phyloP scores from a whole-genome alignment of 2,113 vertebrate species.

The Cyanoderma ruficeps region DNA sequence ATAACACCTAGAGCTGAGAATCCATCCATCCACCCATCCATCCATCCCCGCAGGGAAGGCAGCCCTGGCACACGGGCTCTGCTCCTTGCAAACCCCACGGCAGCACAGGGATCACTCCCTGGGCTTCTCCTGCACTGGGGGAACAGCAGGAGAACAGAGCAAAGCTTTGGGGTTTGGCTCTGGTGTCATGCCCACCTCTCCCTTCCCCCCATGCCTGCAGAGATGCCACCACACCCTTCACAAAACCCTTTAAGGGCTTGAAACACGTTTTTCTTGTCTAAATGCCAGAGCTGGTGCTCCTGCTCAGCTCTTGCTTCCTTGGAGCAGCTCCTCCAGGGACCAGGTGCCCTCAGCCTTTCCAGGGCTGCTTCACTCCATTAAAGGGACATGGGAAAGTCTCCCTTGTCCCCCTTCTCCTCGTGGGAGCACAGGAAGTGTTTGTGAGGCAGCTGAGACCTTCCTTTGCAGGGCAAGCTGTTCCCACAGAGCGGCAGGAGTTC shows the following conservation, averaged over 20 bases:
- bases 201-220: not conserved
- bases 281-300: not conserved
- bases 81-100: not conserved
- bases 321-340: not conserved
- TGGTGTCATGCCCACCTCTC: not conserved
- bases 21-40: not conserved
- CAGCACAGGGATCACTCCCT: not conserved
- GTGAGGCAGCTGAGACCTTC: not conserved
- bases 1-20: not conserved
- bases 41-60: not conserved
- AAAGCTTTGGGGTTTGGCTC: not conserved
- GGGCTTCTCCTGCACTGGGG: not conserved
- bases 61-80: not conserved
- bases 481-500: not conserved
- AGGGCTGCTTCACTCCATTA: not conserved
- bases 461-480: not conserved
- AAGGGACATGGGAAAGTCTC: not conserved
- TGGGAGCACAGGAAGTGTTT: not conserved
- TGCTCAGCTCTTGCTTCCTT: not conserved
- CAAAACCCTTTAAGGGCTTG: not conserved
- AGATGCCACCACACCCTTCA: not conserved
- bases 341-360: not conserved
- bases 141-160: fast-evolving
- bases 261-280: not conserved
- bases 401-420: not conserved